A percentile compares a stretch with the other conserved stretches of the same genome.
Conservation (phyloP, 2,113 vertebrate species). For the Herpailurus yagouaroundi region DNA sequence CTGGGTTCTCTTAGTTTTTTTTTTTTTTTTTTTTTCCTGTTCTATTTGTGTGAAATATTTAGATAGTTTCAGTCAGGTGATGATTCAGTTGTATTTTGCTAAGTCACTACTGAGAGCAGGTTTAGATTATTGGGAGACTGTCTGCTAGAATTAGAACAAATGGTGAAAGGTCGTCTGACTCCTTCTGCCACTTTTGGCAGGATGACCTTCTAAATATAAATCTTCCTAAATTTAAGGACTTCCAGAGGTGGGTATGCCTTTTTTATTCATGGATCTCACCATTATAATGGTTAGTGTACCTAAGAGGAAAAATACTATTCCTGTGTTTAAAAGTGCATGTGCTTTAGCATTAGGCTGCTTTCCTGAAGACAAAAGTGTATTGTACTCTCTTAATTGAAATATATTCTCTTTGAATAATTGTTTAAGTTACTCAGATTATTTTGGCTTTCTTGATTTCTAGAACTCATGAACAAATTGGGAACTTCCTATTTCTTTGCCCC, state of each 20-base stretch:
- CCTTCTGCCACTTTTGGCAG: background rate
- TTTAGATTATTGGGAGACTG: background rate
- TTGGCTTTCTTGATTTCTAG: constrained; percentile 14
- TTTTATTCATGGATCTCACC: background rate
- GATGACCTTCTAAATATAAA: background rate
- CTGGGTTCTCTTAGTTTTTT: background rate
- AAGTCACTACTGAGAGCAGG: background rate
- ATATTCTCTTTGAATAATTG: background rate
- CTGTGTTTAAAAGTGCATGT: background rate
- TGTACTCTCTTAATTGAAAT: background rate
- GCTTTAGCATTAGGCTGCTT: background rate
- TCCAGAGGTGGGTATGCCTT: background rate
- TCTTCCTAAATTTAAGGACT: background rate
- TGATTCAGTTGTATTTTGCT: background rate
- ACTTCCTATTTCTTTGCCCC: background rate
- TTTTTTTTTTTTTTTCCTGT: background rate
- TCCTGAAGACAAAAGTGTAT: background rate
- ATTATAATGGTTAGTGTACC: background rate
- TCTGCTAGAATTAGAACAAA: background rate
- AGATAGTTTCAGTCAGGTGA: background rate
- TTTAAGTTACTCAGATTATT: background rate
- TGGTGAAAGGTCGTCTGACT: background rate
- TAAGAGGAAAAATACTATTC: background rate
- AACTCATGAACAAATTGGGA: background rate
- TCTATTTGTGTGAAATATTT: background rate